Evolutionary conservation across 2,797 vertebrate species (phyloP).

Genomic region (Galagoides demidoff): DNA sequence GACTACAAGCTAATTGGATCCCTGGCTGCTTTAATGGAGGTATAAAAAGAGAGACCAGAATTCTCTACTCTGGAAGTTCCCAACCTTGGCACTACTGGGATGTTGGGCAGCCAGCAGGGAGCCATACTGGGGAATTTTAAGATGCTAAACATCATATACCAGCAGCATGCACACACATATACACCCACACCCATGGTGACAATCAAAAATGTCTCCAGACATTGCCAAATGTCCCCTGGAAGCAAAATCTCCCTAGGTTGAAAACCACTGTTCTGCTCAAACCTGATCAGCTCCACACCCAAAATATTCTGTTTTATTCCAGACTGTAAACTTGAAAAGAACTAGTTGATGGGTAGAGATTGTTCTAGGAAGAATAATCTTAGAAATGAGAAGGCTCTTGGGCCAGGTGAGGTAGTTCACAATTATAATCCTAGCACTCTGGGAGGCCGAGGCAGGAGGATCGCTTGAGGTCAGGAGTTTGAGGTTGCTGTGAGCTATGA

Average conservation of each 20-base stretch:
- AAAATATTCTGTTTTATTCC: background rate
- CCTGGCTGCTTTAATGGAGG: background rate
- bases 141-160: background rate
- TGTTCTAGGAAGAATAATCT: background rate
- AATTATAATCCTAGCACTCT: too few relatives aligned
- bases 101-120: background rate
- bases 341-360: background rate
- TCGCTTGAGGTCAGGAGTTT: too few relatives aligned
- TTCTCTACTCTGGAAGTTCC: background rate
- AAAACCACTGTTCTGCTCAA: background rate
- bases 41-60: too few relatives aligned
- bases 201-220: background rate
- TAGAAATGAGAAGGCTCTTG: background rate
- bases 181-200: background rate
- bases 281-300: background rate
- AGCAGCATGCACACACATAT: accelerated
- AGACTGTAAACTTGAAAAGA: background rate
- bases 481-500: too few relatives aligned
- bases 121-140: background rate
- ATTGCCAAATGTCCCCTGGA: background rate
- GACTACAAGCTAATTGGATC: accelerated
- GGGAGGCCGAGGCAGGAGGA: too few relatives aligned
- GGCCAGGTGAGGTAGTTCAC: background rate
- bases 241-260: background rate
- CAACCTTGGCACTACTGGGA: background rate